Evolutionary conservation across 2,888 invertebrate genomes (phyloP).

Genomic region (Drosophila differens): DNA sequence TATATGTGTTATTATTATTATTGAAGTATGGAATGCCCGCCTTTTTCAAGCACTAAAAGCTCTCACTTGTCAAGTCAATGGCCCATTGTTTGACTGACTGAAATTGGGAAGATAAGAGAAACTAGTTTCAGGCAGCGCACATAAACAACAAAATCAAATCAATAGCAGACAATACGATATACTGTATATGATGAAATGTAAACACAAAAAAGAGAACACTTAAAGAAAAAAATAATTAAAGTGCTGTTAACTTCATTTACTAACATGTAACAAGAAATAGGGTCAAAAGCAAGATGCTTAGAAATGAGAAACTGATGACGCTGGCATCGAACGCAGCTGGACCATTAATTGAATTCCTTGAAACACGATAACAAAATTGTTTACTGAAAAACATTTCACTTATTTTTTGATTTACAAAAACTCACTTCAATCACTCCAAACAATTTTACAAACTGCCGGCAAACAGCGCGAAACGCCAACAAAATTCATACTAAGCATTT

Average conservation of each 20-base stretch:
- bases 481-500: constrained; percentile 22
- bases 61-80: constrained; percentile 48
- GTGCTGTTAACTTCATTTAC: not conserved
- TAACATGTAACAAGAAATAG: constrained; percentile 11
- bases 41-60: constrained; percentile 30
- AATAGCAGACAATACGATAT: constrained; percentile 12
- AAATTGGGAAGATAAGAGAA: constrained; percentile 54
- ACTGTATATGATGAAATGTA: not conserved
- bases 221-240: not conserved
- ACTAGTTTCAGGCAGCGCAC: constrained; percentile 55
- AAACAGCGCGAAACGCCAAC: constrained; percentile 12
- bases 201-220: not conserved
- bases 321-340: constrained; percentile 18
- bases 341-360: not conserved
- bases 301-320: constrained; percentile 32
- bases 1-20: constrained; percentile 9
- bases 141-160: constrained; percentile 43
- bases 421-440: constrained; percentile 28
- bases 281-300: constrained; percentile 20
- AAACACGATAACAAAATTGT: not conserved
- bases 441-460: constrained; percentile 39
- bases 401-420: not conserved
- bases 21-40: constrained; percentile 31
- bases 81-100: constrained; percentile 45
- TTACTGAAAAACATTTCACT: not conserved